A percentile compares a stretch with the other conserved stretches of the same genome.
Evolutionary conservation across 1,140 invertebrate genomes (phyloP).

Genomic region (Psilanteris sp.): DNA sequence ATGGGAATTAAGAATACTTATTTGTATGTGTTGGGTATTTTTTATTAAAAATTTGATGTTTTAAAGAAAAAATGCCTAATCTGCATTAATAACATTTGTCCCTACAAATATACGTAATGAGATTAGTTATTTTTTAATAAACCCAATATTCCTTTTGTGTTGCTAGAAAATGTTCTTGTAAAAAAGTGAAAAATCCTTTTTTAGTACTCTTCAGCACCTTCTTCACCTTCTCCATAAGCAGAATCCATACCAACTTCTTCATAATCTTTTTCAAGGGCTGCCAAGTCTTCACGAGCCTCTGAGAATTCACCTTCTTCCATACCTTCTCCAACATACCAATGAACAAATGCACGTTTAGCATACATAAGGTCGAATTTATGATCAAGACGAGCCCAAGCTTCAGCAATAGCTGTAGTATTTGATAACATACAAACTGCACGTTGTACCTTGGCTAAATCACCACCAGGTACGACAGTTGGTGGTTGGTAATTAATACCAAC

Average conservation of each 20-base stretch:
- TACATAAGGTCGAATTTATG: slow-evolving; percentile 92
- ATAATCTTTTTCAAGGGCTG: slow-evolving; percentile 86
- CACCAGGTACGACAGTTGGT: slow-evolving; percentile 76
- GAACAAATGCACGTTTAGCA: slow-evolving; percentile 88
- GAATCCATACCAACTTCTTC: slow-evolving; percentile 74
- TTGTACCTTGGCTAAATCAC: slow-evolving; percentile 62
- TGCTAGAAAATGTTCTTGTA: too few species aligned
- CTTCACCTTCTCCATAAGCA: slow-evolving; percentile 76
- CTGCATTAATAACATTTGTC: too few species aligned
- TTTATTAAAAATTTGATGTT: too few species aligned
- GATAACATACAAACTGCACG: slow-evolving; percentile 88
- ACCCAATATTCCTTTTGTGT: too few species aligned
- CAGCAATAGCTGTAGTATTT: slow-evolving; percentile 89
- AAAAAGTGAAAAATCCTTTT: neutral
- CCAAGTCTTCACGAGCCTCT: slow-evolving; percentile 88
- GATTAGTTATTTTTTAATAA: too few species aligned
- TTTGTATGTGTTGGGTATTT: too few species aligned
- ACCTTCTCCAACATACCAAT: slow-evolving; percentile 88
- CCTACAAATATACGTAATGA: too few species aligned
- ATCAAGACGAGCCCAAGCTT: slow-evolving; percentile 85
- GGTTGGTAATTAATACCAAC: slow-evolving; percentile 83
- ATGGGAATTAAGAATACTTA: too few species aligned
- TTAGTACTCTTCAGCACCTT: slow-evolving; percentile 77
- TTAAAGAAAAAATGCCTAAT: too few species aligned
- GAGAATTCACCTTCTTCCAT: slow-evolving; percentile 91